A percentile compares a stretch with the other conserved stretches of the same genome.
These are phyloP conservation scores for Apantesis nais DNA, from an alignment of 2,888 invertebrate species.

Conservation along the genomic window DNA sequence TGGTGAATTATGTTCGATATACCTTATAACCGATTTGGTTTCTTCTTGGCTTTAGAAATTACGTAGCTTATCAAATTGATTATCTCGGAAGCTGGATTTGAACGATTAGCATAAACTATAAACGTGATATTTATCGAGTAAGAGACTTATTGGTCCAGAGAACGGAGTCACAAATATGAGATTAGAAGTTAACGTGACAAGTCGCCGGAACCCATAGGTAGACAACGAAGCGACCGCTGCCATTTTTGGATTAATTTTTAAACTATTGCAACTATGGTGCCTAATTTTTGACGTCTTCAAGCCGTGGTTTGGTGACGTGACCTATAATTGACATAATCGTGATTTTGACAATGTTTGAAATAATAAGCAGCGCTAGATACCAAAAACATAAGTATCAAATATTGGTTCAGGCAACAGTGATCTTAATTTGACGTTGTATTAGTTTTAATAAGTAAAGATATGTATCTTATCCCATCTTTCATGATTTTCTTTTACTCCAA, in stretches of 20 bases:
- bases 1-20: slow-evolving; percentile 12
- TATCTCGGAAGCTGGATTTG: slow-evolving; percentile 37
- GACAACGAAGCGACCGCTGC: slow-evolving; percentile 65
- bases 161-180: slow-evolving; percentile 45
- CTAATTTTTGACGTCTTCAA: slow-evolving; percentile 60
- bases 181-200: slow-evolving; percentile 43
- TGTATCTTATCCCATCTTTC: background rate
- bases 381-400: slow-evolving; percentile 13
- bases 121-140: slow-evolving; percentile 50
- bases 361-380: slow-evolving; percentile 6
- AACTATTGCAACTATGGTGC: slow-evolving; percentile 60
- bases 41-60: slow-evolving; percentile 40
- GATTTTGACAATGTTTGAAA: background rate
- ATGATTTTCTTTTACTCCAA: background rate
- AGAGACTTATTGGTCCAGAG: slow-evolving; percentile 47
- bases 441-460: background rate
- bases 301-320: slow-evolving; percentile 38
- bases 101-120: slow-evolving; percentile 43
- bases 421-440: background rate
- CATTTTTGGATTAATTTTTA: slow-evolving; percentile 55
- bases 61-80: slow-evolving; percentile 32
- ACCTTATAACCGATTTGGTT: slow-evolving; percentile 18
- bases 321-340: background rate
- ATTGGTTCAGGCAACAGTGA: background rate
- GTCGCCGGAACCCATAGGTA: slow-evolving; percentile 40